A percentile compares a stretch with the other conserved stretches of the same genome.
phyloP scores from a whole-genome alignment of 1,140 invertebrate genomes.

The Lasioglossum albipes region DNA sequence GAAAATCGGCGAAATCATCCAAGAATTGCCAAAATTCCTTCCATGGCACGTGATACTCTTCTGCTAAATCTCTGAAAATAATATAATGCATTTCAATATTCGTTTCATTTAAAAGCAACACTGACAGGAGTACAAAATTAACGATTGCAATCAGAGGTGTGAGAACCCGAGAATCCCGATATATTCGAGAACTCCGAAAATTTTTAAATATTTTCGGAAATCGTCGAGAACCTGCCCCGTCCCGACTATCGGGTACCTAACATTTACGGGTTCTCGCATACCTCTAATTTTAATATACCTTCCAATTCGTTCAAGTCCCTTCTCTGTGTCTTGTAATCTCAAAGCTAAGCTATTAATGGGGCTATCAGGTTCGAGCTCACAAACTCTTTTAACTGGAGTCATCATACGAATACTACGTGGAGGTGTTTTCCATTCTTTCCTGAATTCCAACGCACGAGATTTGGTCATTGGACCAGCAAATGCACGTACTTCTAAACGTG shows the following conservation, averaged over 20 bases:
- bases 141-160: background rate
- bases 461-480: conserved; percentile 92
- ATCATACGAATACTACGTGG: conserved; percentile 77
- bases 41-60: conserved; percentile 89
- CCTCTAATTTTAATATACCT: conserved; percentile 78
- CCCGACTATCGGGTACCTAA: no score
- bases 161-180: no score
- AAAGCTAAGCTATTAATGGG: conserved; percentile 76
- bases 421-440: conserved; percentile 90
- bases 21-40: conserved; percentile 95
- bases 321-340: conserved; percentile 87
- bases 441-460: conserved; percentile 86
- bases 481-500: conserved; percentile 87
- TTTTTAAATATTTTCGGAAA: no score
- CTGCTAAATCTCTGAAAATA: conserved; percentile 81
- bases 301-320: conserved; percentile 91
- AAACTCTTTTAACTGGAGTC: conserved; percentile 38
- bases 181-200: no score
- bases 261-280: no score
- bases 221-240: no score
- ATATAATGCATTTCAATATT: conserved; percentile 22
- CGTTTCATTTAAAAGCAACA: background rate
- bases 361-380: conserved; percentile 42
- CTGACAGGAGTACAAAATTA: background rate
- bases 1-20: conserved; percentile 88